These are phyloP conservation scores for Hydrolagus colliei DNA, from an alignment of 2,797 vertebrate genomes.

Conservation along the genomic window DNA sequence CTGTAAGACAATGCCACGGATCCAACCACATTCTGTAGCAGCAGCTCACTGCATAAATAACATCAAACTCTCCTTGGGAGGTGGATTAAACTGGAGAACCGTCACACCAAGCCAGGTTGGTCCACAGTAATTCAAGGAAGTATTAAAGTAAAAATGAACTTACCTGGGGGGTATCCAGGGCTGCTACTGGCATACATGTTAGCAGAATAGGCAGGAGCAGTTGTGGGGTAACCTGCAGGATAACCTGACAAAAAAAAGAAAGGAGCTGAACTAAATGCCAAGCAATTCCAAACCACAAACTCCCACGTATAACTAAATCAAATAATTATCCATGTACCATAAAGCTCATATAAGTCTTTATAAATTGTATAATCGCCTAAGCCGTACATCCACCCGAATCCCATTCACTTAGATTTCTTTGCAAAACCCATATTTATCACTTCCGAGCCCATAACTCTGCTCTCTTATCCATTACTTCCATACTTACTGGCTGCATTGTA, in stretches of 20 bases:
- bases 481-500: too few species aligned
- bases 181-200: slow-evolving; percentile 92
- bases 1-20: not conserved
- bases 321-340: too few species aligned
- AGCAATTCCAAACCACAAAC: slow-evolving; percentile 13
- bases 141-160: slow-evolving; percentile 37
- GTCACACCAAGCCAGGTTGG: not conserved
- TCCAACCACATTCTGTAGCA: too few species aligned
- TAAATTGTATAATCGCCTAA: too few species aligned
- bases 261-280: slow-evolving; percentile 2
- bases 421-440: too few species aligned
- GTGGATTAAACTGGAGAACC: not conserved
- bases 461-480: too few species aligned
- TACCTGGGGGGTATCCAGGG: slow-evolving; percentile 94
- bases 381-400: too few species aligned
- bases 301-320: not conserved
- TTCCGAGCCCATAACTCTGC: too few species aligned
- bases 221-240: slow-evolving; percentile 82
- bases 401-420: too few species aligned
- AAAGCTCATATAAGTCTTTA: too few species aligned
- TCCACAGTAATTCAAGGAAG: not conserved
- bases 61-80: too few species aligned
- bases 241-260: slow-evolving; percentile 66
- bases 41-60: too few species aligned
- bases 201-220: slow-evolving; percentile 87